Evolutionary conservation across 2,797 vertebrate genomes (phyloP), one percentile per base, ranked within the genome.

Genomic region (Danio tinwini): DNA sequence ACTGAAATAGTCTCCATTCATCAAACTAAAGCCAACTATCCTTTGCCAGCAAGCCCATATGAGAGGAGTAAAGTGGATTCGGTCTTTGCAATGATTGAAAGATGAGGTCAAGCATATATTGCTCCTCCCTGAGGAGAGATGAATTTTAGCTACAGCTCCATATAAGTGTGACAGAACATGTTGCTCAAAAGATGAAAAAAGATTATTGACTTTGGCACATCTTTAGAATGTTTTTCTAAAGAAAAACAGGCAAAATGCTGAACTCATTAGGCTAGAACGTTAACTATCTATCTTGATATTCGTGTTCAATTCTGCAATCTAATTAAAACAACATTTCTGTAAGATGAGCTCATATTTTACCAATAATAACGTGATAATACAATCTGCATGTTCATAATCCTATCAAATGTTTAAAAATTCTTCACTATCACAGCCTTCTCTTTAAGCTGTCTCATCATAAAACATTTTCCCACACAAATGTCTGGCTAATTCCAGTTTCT

Each of bases 161-260:
- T 50, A 52, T 40, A 69, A 61, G 13, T n/a, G 37, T 50, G 44
- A 8, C n/a, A 12, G 19, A 3, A 12, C 10, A 52, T 12, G 37
- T 49, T 62, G 14, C 44, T 49, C 45, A 61, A 61, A 14, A 49
- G 8, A 40, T 8, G 45, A 39, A 6, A 78, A 62, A 5, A 42
- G 10, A 55, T 52, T 16, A 61, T n/a, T 62, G 49, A 44, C 19
- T 64, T 64, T 52, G 21, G n/a, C 65, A 78, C 37, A 62, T 70
- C 13, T 49, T 59, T 5, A 19, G 4, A 44, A 19, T 61, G 12
- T 59, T 50, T 21, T 29, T 17, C 21, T 29, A 29, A 29, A 10
- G 21, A 68, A 52, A 64, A n/a, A 64, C 10, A 64, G n/a, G 8
- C 11, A 40, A 61, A 69, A 69, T 68, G 40, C 44, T 59, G 29